Percentiles rank a stretch among this genome's conserved stretches.
These are phyloP conservation scores for Hemicordylus capensis DNA, from an alignment of 2,113 vertebrate genomes.

Conservation along the genomic window DNA sequence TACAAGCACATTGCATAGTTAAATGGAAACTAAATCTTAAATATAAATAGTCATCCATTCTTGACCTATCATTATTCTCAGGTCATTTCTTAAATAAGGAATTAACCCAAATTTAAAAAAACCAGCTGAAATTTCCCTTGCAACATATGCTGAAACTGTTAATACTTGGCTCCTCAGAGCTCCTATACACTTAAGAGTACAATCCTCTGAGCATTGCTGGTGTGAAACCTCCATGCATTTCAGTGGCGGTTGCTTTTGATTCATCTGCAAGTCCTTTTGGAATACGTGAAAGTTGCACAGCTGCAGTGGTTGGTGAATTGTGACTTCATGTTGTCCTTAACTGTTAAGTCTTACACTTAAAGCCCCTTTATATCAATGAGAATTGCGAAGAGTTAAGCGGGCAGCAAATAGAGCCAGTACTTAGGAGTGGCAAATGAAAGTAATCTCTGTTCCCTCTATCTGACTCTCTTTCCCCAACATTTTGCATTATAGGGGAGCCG, in stretches of 20 bases:
- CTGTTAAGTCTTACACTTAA: constrained; percentile 53
- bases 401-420: constrained; percentile 73
- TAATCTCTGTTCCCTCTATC: constrained; percentile 63
- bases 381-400: constrained; percentile 58
- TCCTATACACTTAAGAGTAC: constrained; percentile 36
- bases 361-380: constrained; percentile 41
- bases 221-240: not conserved
- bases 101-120: constrained; percentile 63
- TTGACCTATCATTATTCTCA: constrained; percentile 63
- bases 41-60: constrained; percentile 49
- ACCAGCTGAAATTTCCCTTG: constrained; percentile 54
- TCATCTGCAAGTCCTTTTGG: not conserved
- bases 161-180: constrained; percentile 43
- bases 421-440: constrained; percentile 63
- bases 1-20: constrained; percentile 59
- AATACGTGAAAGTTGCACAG: constrained; percentile 1
- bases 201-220: constrained; percentile 43
- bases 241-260: not conserved
- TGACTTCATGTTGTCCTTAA: constrained; percentile 5
- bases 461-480: constrained; percentile 80
- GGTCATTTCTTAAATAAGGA: constrained; percentile 61
- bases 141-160: constrained; percentile 38
- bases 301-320: constrained; percentile 6
- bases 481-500: constrained; percentile 80
- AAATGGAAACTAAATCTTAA: constrained; percentile 48